Evolutionary conservation across 1,140 invertebrate species (phyloP), one percentile per base, ranked within the genome.

Genomic region (Drosophila pachea): DNA sequence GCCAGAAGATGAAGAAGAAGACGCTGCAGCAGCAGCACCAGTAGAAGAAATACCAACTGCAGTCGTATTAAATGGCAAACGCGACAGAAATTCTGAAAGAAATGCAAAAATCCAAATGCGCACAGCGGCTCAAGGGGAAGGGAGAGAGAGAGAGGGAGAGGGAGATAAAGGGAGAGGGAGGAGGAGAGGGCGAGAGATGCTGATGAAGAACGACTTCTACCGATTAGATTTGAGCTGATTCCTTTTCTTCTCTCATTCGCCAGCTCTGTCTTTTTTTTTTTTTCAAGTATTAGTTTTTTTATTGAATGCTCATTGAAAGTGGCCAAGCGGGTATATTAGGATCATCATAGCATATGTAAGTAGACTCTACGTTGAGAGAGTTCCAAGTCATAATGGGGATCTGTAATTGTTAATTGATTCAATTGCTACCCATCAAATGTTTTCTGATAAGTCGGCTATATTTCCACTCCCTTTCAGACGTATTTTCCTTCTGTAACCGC

Each of bases 1-100:
- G 40, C 56, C 42, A 67, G 42, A 50, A 53, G 35, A 36, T 49
- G 33, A 74, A 33, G 14, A 33, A 2, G 11, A 68, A 12, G 42
- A n/a, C 9, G 31, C 7, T 6, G 35, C 29, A 45, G 31, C 56
- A 53, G 47, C 32, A 35, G 22, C 38, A 9, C 9, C 38, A 59
- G 8, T 2, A n/a, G 36, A 33, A 53, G 40, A 5, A 32, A 68
- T 9, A 9, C 22, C 38, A 31, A 76, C 64, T 67, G 76, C 74
- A 78, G 69, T 53, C 54, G 65, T 66, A 63, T 58, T 67, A 69
- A 69, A 75, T 64, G 55, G 50, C 16, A 45, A 67, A 54, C 31
- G 47, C 36, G 43, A 60, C 16, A 70, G 35, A 59, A 79, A 56
- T 54, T 22, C 55, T 35, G 16, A 63, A 67, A 64, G 50, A 68